phyloP scores from a whole-genome alignment of 2,113 vertebrate genomes.

The Indri indri region DNA sequence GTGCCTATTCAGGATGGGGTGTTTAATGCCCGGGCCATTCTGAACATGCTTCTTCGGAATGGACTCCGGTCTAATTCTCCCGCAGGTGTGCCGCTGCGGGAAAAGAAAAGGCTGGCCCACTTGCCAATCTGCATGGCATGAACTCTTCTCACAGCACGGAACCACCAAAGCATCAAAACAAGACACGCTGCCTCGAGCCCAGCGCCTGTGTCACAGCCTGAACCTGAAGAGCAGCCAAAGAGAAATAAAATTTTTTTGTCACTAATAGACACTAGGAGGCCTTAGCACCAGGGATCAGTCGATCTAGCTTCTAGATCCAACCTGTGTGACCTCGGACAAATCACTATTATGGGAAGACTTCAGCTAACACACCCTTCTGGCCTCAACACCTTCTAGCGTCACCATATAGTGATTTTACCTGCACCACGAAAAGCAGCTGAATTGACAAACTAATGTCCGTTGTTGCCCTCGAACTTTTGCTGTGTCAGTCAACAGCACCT shows the following conservation, averaged over 20 bases:
- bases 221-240: not conserved
- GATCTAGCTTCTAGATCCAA: not conserved
- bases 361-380: not conserved
- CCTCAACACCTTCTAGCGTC: not conserved
- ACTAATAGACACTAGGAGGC: not conserved
- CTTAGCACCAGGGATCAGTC: not conserved
- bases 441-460: not conserved
- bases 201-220: not conserved
- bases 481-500: not conserved
- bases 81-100: not conserved
- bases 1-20: not conserved
- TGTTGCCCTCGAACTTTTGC: not conserved
- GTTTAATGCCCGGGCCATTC: not conserved
- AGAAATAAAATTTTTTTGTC: not conserved
- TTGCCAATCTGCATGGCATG: fast-evolving
- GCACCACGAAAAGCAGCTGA: not conserved
- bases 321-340: not conserved
- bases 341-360: not conserved
- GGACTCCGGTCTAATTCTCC: not conserved
- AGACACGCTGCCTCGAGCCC: not conserved
- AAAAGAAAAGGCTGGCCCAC: not conserved
- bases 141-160: not conserved
- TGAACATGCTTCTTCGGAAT: not conserved
- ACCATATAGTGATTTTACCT: not conserved
- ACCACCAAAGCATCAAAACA: not conserved